Evolutionary conservation across 2,888 invertebrate species (phyloP), one percentile per base, ranked within the genome.

Genomic region (Pyrrhia umbra): DNA sequence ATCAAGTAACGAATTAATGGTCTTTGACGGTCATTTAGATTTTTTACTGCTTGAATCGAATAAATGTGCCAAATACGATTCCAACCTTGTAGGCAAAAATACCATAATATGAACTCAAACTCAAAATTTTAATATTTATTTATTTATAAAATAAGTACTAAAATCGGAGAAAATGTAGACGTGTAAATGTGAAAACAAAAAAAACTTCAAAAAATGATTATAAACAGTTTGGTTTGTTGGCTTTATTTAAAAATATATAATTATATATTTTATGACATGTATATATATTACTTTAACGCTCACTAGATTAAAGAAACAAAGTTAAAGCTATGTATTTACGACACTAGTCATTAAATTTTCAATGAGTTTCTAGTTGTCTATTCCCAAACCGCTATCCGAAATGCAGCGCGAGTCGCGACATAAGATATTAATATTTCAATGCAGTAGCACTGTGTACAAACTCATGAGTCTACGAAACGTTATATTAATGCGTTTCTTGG

Each of bases 391-490:
- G 16, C 25, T 5, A 37, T 15, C 18, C 5, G 37, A 20, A 37
- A 18, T 9, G 37, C 25, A 30, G 9, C 21, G 25, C n/a, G 6
- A 27, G 34, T n/a, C 34, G 34, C 15, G 10, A 9, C 5, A 1
- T 21, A 34, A 20, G 13, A 37, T 51, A 62, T 63, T 63, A 27
- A 52, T 62, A 62, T 56, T 55, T 18, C 13, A 20, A 9, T 25
- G 23, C 56, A 64, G 56, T 46, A 8, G 16, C 15, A 25, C 18
- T 21, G 51, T 3, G 30, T 18, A 25, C 18, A 13, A 4, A 16
- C 8, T 6, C 3, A 21, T 13, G 34, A 8, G 34, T 20, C 30
- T 0, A 18, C 13, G 3, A n/a, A 13, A 34, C n/a, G 42, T 34
- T 4, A 62, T 1, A 15, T 27, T 21, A 34, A 34, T 34, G 34